These are phyloP conservation scores for Artibeus jamaicensis DNA, from an alignment of 2,797 vertebrate species.

Conservation along the genomic window DNA sequence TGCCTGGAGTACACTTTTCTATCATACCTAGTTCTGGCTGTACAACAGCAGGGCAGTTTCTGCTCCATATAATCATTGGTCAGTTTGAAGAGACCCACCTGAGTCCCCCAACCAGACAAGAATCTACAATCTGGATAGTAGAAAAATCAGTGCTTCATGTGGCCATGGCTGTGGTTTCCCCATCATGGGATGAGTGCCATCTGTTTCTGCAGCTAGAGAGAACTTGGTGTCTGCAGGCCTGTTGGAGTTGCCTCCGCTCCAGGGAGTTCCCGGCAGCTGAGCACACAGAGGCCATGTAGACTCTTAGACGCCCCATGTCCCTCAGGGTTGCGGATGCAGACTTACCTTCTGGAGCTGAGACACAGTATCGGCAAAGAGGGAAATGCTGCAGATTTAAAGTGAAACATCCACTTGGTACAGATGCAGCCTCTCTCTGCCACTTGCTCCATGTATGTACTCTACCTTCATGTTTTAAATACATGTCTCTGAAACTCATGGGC, in stretches of 20 bases:
- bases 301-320: not conserved
- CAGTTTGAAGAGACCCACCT: not conserved
- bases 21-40: not conserved
- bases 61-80: not conserved
- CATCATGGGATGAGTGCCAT: not conserved
- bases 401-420: not conserved
- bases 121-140: not conserved
- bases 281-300: not conserved
- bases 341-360: not conserved
- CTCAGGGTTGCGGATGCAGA: not conserved
- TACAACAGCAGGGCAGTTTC: not conserved
- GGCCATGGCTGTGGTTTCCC: not conserved
- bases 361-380: no score
- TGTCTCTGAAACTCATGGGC: not conserved
- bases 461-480: not conserved
- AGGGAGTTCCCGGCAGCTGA: not conserved
- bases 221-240: accelerated
- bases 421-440: not conserved
- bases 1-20: not conserved
- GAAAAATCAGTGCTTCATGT: not conserved
- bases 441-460: not conserved
- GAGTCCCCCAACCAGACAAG: not conserved
- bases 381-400: not conserved
- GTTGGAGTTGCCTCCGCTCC: not conserved
- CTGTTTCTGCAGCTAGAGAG: not conserved